Evolutionary conservation across 2,888 invertebrate species (phyloP), one percentile per base, ranked within the genome.

Genomic region (Ophioninae sp.): DNA sequence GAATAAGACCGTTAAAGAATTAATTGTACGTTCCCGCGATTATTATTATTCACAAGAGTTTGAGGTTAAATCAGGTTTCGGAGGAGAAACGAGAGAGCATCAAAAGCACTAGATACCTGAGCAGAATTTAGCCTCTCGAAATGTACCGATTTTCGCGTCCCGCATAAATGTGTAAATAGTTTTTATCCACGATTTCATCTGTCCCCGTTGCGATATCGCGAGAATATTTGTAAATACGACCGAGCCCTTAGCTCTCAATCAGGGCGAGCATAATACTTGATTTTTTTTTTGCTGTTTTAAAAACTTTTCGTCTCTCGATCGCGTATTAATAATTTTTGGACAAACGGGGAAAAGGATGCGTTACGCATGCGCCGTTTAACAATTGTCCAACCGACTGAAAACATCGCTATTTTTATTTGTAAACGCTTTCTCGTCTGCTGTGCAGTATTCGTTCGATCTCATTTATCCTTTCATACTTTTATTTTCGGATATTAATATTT

Each of bases 361-460:
- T 61, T 59, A 75, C 44, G 65, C 30, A 59, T 64, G 41, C 61
- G 63, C 80, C 63, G 76, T 65, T 30, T n/a, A 80, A 74, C 73
- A 74, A 74, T 69, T 44, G 74, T 82, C 73, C 61, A 78, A 30
- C 69, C 79, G 83, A 81, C 78, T 81, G 81, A 83, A 41, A 73
- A 68, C 59, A 67, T 67, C 56, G 37, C 73, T 75, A 74, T 44
- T 44, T 65, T 58, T n/a, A n/a, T 79, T 61, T 23, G 6, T 73
- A 75, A 71, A 41, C 63, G 41, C 63, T 39, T 65, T 58, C 75
- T 59, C 65, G 44, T 82, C 73, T 77, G 79, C 79, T 80, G 64
- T 67, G 80, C 84, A 85, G 85, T 85, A 85, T 86, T 86, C 78
- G 72, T 51, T 84, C 84, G 83, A 86, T 85, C 85, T 85, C 85